Evolutionary conservation across 2,113 vertebrate species (phyloP).

Genomic region (Lutjanus erythropterus): DNA sequence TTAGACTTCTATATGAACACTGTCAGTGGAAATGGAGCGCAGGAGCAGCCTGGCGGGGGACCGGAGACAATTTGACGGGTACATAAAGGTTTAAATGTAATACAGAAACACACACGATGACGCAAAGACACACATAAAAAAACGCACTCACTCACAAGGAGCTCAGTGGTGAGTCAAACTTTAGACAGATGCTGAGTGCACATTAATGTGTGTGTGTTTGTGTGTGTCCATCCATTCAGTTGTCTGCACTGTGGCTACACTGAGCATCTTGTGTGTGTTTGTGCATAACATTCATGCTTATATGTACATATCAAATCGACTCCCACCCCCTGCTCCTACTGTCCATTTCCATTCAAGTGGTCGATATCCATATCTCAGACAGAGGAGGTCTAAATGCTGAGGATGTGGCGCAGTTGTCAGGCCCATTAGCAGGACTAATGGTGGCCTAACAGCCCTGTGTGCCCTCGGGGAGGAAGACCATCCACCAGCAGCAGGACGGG

Average conservation of each 20-base stretch:
- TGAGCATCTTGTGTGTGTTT: neutral
- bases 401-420: conserved; percentile 77
- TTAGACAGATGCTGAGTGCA: conserved; percentile 29
- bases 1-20: neutral
- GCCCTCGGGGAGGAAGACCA: conserved; percentile 75
- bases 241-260: neutral
- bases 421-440: conserved; percentile 82
- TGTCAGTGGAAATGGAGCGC: neutral
- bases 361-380: conserved; percentile 80
- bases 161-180: conserved; percentile 21
- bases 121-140: neutral
- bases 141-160: neutral
- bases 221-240: conserved; percentile 27
- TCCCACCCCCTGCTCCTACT: conserved; percentile 21
- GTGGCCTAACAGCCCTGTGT: conserved; percentile 75
- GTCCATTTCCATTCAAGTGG: conserved; percentile 73
- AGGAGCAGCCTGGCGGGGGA: neutral
- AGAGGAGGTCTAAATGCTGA: conserved; percentile 75
- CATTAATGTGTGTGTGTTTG: conserved; percentile 28
- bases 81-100: conserved; percentile 14
- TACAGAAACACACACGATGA: conserved; percentile 10
- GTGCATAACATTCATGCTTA: conserved; percentile 37
- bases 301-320: conserved; percentile 63
- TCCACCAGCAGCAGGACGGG: conserved; percentile 73
- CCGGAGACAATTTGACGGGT: neutral